Base-by-base conservation (phyloP, 2,888 invertebrate genomes). In the Volucella inanis region DNA sequence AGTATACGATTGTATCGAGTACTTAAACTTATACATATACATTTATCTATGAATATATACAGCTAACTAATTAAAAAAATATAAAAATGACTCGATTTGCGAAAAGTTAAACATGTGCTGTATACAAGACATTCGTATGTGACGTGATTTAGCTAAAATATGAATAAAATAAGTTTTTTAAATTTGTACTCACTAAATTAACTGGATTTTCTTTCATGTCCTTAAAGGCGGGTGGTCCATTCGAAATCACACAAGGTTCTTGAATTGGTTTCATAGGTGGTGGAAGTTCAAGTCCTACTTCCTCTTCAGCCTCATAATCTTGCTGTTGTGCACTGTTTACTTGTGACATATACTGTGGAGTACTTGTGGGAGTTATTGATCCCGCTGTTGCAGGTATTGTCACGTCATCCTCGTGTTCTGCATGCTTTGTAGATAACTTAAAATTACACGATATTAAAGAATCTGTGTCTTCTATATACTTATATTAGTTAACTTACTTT, bases 261-360 rank as follows among this genome's bases (percentile, higher is more conserved):
- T 97, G 96, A 88, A 98, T 96, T n/a, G 97, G 97, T 90, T 97
- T 97, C 98, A 98, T 98, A 1, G 98, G 98, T 45, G 98, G 98
- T 68, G 98, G 98, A 88, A 98, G 93, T 92, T 98, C 98, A 12
- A 97, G 94, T 43, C 95, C 94, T 18, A 93, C 94, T 90, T 97
- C 97, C 89, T 96, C 97, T 89, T 97, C 97, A 74, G 95, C 94
- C 88, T 92, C 92, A 83, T 88, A 90, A 78, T 92, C 92, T 61
- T 79, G 83, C 62, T 88, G 88, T 49, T 88, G 74, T 93, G 88
- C 87, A 82, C 87, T 88, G 72, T 88, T 88, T 93, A 64, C 93
- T 93, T 71, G 93, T 93, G 52, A 94, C 92, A 75, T 93, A 88
- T 87, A 88, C 75, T 88, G 88, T 87, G 84, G 88, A 80, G 88